phyloP scores from a whole-genome alignment of 2,888 invertebrate species.

The Azorinus chamasolen region DNA sequence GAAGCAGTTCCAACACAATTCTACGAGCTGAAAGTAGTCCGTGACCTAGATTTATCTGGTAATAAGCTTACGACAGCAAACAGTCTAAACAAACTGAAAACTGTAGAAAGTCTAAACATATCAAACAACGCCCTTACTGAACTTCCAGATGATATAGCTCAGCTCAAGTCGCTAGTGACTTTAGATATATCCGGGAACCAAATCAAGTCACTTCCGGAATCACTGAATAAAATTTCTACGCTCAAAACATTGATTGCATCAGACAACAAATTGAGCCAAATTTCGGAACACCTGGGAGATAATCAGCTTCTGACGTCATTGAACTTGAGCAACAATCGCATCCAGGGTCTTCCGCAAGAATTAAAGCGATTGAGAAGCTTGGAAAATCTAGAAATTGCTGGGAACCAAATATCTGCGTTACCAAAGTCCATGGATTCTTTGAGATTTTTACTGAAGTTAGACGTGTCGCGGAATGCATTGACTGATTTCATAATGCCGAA shows the following conservation, averaged over 20 bases:
- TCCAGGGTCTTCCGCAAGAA: slow-evolving; percentile 75
- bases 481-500: slow-evolving; percentile 79
- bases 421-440: slow-evolving; percentile 80
- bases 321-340: slow-evolving; percentile 74
- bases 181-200: slow-evolving; percentile 81
- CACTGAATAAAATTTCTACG: slow-evolving; percentile 71
- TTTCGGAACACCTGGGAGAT: slow-evolving; percentile 81
- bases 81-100: slow-evolving; percentile 74
- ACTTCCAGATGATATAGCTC: slow-evolving; percentile 78
- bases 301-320: slow-evolving; percentile 77
- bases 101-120: slow-evolving; percentile 71
- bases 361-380: slow-evolving; percentile 73
- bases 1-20: slow-evolving; percentile 80
- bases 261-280: slow-evolving; percentile 78
- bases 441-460: slow-evolving; percentile 75
- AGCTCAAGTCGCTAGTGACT: slow-evolving; percentile 74
- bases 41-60: slow-evolving; percentile 78
- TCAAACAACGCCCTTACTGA: slow-evolving; percentile 74
- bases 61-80: slow-evolving; percentile 71
- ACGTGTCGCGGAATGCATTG: slow-evolving; percentile 79
- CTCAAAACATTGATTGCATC: slow-evolving; percentile 73
- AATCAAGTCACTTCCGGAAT: slow-evolving; percentile 73
- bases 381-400: slow-evolving; percentile 69
- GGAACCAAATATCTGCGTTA: slow-evolving; percentile 77
- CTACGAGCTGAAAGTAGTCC: slow-evolving; percentile 76